A percentile compares a stretch with the other conserved stretches of the same genome.
These are phyloP conservation scores for Calephelis nemesis DNA, from an alignment of 1,140 invertebrate genomes.

Conservation along the genomic window DNA sequence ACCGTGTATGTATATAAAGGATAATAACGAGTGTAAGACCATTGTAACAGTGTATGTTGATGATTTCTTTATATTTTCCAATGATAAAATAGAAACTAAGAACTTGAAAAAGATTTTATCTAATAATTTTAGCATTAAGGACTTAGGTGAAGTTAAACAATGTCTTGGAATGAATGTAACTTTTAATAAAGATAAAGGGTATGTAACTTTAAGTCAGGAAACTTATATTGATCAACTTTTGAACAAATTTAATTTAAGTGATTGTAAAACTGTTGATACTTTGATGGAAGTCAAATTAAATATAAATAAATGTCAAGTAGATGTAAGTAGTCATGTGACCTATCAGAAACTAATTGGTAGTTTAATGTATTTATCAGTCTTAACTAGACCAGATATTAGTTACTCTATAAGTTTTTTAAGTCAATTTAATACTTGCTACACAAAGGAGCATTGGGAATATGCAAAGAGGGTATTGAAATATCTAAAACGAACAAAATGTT, in stretches of 20 bases:
- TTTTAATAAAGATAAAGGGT: slow-evolving; percentile 7
- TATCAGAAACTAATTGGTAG: slow-evolving; percentile 16
- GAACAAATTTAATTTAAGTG: slow-evolving; percentile 17
- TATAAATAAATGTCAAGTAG: slow-evolving; percentile 7
- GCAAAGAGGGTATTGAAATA: slow-evolving; percentile 26
- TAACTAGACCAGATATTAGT: slow-evolving; percentile 18
- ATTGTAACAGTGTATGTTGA: slow-evolving; percentile 55
- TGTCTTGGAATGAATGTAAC: slow-evolving; percentile 15
- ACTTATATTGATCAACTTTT: slow-evolving; percentile 14
- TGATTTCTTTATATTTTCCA: slow-evolving; percentile 55
- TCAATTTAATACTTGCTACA: slow-evolving; percentile 17
- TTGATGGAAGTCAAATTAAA: slow-evolving; percentile 10
- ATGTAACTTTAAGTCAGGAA: slow-evolving; percentile 14
- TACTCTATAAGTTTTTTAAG: slow-evolving; percentile 15
- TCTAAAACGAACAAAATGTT: slow-evolving; percentile 25
- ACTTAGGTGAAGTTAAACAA: slow-evolving; percentile 8
- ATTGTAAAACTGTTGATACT: slow-evolving; percentile 14
- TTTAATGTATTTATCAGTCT: not conserved
- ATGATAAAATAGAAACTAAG: slow-evolving; percentile 27
- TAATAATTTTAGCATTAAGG: slow-evolving; percentile 10
- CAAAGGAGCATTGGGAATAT: slow-evolving; percentile 17
- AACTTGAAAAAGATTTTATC: slow-evolving; percentile 12
- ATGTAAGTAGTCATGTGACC: not conserved
- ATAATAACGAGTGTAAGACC: slow-evolving; percentile 31
- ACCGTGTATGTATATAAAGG: slow-evolving; percentile 47